Conservation (phyloP, 2,113 vertebrate species). For the Leucopsar rothschildi region DNA sequence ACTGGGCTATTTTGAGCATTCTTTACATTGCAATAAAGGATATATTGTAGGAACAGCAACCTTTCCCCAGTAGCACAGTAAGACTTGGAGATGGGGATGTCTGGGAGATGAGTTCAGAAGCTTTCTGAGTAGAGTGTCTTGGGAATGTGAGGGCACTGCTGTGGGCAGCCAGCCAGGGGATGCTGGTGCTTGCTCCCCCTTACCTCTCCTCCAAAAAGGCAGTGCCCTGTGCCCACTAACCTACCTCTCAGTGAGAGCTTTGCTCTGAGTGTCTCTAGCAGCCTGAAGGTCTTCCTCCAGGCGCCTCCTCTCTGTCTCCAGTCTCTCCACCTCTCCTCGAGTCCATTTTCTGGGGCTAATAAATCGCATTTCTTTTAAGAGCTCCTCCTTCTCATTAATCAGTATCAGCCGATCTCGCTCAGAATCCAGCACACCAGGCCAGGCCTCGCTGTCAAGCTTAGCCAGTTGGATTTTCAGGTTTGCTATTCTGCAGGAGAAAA, state of each 20-base stretch:
- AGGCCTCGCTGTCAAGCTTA: slow-evolving; percentile 93
- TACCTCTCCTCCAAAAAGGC: neutral
- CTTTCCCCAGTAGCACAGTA: neutral
- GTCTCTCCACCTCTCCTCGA: slow-evolving; percentile 83
- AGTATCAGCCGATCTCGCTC: slow-evolving; percentile 94
- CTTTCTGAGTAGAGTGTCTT: neutral
- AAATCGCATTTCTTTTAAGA: slow-evolving; percentile 95
- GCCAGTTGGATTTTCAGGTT: slow-evolving; percentile 95
- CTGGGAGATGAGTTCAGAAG: neutral
- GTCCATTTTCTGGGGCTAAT: slow-evolving; percentile 82
- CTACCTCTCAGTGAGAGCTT: slow-evolving; percentile 92
- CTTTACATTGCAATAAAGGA: neutral
- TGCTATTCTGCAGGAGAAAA: slow-evolving; percentile 80
- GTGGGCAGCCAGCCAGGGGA: neutral
- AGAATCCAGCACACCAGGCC: slow-evolving; percentile 94
- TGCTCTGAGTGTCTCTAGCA: slow-evolving; percentile 94
- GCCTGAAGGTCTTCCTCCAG: slow-evolving; percentile 92
- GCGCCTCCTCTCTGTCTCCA: slow-evolving; percentile 85
- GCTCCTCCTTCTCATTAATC: slow-evolving; percentile 97
- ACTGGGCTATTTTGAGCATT: neutral
- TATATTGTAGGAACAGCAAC: neutral
- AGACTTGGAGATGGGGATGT: neutral
- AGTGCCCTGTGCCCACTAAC: neutral
- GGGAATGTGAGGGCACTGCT: neutral
- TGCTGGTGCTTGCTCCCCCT: neutral